A percentile compares a stretch with the other conserved stretches of the same genome.
Evolutionary conservation across 2,888 invertebrate species (phyloP).

Genomic region (Lycophotia porphyrea): DNA sequence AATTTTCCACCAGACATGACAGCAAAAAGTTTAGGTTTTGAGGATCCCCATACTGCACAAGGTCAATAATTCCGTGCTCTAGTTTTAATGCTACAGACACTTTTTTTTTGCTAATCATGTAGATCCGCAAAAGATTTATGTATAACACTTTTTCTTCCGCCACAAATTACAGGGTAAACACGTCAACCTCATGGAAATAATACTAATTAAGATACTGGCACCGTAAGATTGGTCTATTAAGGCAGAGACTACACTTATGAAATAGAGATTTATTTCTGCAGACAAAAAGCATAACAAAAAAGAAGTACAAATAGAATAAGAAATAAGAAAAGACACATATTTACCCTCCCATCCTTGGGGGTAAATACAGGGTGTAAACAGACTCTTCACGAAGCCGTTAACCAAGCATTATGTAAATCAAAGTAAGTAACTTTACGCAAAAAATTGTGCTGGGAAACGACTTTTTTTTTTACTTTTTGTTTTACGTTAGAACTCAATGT

Average conservation of each 20-base stretch:
- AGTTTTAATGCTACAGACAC: neutral
- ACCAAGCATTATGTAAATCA: no score
- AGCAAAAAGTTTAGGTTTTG: neutral
- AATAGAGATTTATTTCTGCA: no score
- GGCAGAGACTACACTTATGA: neutral
- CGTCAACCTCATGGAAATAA: slow-evolving; percentile 40
- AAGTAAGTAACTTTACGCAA: no score
- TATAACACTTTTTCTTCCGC: slow-evolving; percentile 3
- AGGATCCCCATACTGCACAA: neutral
- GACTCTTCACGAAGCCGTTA: no score
- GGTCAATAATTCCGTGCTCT: slow-evolving; percentile 5
- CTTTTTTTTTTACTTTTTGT: no score
- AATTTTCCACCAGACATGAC: neutral
- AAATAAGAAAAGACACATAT: no score
- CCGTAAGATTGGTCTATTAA: slow-evolving; percentile 28
- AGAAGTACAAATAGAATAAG: no score
- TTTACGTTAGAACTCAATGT: no score
- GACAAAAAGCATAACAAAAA: no score
- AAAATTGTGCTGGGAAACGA: no score
- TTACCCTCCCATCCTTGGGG: no score
- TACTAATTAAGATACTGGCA: slow-evolving; percentile 50
- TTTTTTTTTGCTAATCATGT: slow-evolving; percentile 2
- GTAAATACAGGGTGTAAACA: no score
- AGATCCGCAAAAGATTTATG: neutral
- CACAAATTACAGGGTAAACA: slow-evolving; percentile 45